Conservation (phyloP, 2,113 vertebrate genomes). For the Sylvietta virens region DNA sequence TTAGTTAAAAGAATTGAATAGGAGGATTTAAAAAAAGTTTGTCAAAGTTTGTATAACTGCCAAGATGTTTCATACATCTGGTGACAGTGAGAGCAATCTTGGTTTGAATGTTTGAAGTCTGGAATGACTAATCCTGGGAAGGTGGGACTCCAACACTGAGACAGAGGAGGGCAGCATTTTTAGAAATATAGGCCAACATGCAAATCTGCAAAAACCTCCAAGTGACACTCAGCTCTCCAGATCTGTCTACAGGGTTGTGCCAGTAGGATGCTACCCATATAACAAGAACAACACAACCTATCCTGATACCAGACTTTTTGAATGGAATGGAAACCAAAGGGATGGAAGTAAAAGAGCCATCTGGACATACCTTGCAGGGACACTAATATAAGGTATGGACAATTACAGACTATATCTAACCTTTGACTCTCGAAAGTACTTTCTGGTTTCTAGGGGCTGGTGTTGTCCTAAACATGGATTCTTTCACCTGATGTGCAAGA, state of each 20-base stretch:
- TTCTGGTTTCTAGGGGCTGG: not conserved
- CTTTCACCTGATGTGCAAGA: not conserved
- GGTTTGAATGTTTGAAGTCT: not conserved
- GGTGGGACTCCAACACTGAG: not conserved
- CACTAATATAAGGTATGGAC: not conserved
- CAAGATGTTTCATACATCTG: not conserved
- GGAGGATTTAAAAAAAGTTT: not conserved
- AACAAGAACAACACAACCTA: rapidly evolving
- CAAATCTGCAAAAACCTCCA: not conserved
- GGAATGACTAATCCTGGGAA: not conserved
- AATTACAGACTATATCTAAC: not conserved
- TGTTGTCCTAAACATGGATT: not conserved
- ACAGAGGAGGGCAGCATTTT: not conserved
- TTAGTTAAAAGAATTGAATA: not conserved
- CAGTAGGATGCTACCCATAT: not conserved
- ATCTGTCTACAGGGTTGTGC: not conserved
- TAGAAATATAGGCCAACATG: not conserved
- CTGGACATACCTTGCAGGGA: not conserved
- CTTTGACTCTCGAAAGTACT: not conserved
- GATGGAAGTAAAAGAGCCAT: not conserved
- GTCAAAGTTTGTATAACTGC: not conserved
- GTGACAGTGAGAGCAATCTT: not conserved
- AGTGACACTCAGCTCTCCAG: not conserved
- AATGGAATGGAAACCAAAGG: not conserved
- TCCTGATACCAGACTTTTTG: not conserved